Conservation (phyloP, 2,888 invertebrate genomes). For the Xestia sexstrigata region DNA sequence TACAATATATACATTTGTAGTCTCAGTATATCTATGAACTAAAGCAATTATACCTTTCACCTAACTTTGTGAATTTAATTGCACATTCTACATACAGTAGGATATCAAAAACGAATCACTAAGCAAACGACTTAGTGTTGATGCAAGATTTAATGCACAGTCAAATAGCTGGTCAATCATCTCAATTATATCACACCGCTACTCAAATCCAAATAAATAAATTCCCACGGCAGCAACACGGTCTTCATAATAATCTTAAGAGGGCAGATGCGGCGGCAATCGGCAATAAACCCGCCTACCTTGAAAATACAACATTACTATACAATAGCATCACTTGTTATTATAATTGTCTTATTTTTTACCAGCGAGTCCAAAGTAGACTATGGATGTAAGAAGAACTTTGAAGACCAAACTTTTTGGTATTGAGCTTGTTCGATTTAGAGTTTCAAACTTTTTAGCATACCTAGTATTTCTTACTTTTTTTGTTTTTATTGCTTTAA, state of each 20-base stretch:
- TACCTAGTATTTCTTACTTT: neutral
- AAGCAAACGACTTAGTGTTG: neutral
- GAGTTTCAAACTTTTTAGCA: conserved; percentile 1
- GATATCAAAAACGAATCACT: neutral
- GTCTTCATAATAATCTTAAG: conserved; percentile 29
- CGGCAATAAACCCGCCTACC: conserved; percentile 58
- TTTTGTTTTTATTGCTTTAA: neutral
- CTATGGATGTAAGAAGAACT: conserved; percentile 2
- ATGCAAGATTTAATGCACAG: neutral
- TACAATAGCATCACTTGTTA: conserved; percentile 48
- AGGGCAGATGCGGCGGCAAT: conserved; percentile 51
- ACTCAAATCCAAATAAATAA: conserved; percentile 9
- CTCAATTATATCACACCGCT: neutral
- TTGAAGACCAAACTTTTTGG: conserved; percentile 16
- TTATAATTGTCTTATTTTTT: conserved; percentile 60
- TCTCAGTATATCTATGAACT: neutral
- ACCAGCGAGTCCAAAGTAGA: conserved; percentile 22
- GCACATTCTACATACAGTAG: neutral
- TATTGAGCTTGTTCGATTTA: neutral
- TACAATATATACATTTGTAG: neutral
- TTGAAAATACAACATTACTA: conserved; percentile 60
- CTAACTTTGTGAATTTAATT: neutral
- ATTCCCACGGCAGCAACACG: conserved; percentile 30
- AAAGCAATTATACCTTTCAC: no score
- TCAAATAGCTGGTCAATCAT: conserved; percentile 3